Evolutionary conservation across 2,888 invertebrate species (phyloP), one percentile per base, ranked within the genome.

Genomic region (Drosophila incognita): DNA sequence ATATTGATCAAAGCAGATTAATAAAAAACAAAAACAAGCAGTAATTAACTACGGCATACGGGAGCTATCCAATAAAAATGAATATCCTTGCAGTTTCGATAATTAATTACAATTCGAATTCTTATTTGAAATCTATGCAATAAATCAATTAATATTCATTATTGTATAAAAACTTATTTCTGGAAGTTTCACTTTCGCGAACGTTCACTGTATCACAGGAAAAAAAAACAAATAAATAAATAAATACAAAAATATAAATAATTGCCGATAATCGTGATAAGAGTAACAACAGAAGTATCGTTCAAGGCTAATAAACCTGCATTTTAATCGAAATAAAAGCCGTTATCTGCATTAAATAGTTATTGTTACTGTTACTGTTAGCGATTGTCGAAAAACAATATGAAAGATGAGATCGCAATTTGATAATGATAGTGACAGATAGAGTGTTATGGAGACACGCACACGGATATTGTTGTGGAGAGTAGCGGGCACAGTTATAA

Each of bases 1-100:
- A 11, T 52, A 24, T 40, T n/a, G n/a, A 54, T 36, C 18, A 49
- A 64, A 38, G 53, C 64, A 72, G 29, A 62, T 15, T 8, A 72
- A 68, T 58, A 21, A 13, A n/a, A 35, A 27, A 33, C 21, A 29
- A 60, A 36, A 35, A 36, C 33, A 35, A 46, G 31, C 59, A 38
- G 13, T 35, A 46, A 36, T n/a, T 52, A 36, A 38, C 40, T 48
- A 48, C 35, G 21, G 29, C 27, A 35, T 4, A 48, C 56, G 62
- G 56, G 60, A 60, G 54, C 13, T 27, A 24, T n/a, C 18, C 7
- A 13, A 7, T 7, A 13, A 13, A 21, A 7, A 13, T 21, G 3
- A 59, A 33, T 56, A 64, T 54, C 51, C 56, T 70, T 49, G 38
- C 56, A 57, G 57, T 27, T 8, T n/a, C 40, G 11, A 18, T 38